Evolutionary conservation across 2,797 vertebrate genomes (phyloP), one percentile per base, ranked within the genome.

Genomic region (Fundulus diaphanus): DNA sequence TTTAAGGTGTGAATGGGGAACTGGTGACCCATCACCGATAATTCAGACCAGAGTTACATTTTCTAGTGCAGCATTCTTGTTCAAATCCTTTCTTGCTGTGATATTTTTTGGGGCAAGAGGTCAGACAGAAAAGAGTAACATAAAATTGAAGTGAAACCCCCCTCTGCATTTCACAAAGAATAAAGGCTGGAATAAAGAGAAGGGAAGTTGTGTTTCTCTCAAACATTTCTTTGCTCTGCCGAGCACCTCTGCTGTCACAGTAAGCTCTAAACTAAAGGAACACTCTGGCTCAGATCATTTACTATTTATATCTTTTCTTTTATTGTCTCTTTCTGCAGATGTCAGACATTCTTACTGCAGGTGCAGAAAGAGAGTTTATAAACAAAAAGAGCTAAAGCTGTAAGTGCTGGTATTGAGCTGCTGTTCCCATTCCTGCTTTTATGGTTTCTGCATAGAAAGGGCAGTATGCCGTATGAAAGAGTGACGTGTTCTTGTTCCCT

Each of bases 301-400:
- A 37, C 61, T 65, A 65, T 65, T 65, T 65, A 65, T 65, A 65
- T n/a, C 22, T 22, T 22, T 11, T 24, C 22, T 65, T 65, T 65
- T 65, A 40, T 65, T 2, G 37, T 13, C 22, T 35, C 61, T 65
- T 65, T 65, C 61, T 56, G 70, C 27, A 42, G 40, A 42, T 70
- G 49, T 20, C n/a, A 27, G 42, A 51, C 40, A 20, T 68, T 65
- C 11, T 40, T 65, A 24, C 61, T 65, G 35, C 61, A 40, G 61
- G 61, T 65, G 35, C 61, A 65, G 35, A 63, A 15, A 65, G 22
- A 13, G 61, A 40, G 61, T 40, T 5, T 12, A 40, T 65, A 40
- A 65, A 65, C 35, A 65, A 65, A 65, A 65, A 12, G 20, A 40
- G 12, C n/a, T n/a, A 33, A 40, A 24, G 35, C 61, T 65, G 61